phyloP scores from a whole-genome alignment of 2,888 invertebrate genomes.

The Trichopoda pennipes region DNA sequence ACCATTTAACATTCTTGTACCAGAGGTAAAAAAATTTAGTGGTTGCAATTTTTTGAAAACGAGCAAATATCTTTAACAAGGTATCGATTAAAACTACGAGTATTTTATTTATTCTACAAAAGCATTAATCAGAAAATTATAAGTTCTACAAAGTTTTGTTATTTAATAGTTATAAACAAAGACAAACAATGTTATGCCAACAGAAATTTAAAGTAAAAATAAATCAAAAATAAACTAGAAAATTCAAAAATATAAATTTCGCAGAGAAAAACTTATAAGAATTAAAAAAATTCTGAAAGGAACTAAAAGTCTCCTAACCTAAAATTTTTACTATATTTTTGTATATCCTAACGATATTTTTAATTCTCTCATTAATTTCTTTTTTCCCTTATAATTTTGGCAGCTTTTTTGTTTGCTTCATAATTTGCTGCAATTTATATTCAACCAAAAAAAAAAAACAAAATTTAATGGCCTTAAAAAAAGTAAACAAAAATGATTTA shows the following conservation, averaged over 20 bases:
- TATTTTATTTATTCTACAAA: too few species aligned
- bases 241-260: too few species aligned
- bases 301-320: not conserved
- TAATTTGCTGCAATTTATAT: slow-evolving; percentile 60
- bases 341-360: not conserved
- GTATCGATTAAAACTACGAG: not conserved
- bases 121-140: too few species aligned
- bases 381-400: not conserved
- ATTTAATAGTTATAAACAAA: too few species aligned
- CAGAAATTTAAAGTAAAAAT: too few species aligned
- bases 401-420: slow-evolving; percentile 15
- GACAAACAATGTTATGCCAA: too few species aligned
- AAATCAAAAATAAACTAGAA: too few species aligned
- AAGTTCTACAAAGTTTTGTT: too few species aligned
- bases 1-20: not conserved
- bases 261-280: too few species aligned
- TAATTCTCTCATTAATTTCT: slow-evolving; percentile 5
- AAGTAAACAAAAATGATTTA: slow-evolving; percentile 75
- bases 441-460: slow-evolving; percentile 16
- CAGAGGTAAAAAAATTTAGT: not conserved
- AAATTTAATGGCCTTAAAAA: slow-evolving; percentile 51
- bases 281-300: too few species aligned
- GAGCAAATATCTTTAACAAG: not conserved
- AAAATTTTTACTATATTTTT: slow-evolving; percentile 1
- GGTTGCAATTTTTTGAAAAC: not conserved